These are phyloP conservation scores for Clivina fossor DNA, from an alignment of 2,888 invertebrate species.

Conservation along the genomic window DNA sequence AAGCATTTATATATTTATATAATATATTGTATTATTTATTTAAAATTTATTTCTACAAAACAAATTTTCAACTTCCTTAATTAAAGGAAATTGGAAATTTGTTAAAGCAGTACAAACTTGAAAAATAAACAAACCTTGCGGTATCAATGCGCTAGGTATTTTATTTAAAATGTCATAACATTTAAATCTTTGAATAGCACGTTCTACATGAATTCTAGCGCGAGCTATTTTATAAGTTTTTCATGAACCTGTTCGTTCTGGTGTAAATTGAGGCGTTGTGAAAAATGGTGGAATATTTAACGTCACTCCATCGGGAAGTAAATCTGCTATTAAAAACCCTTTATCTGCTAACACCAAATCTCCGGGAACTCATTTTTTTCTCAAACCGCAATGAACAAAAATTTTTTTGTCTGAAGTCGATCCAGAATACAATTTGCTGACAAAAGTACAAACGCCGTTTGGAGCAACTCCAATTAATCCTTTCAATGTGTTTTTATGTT, in stretches of 20 bases:
- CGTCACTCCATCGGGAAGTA: constrained; percentile 38
- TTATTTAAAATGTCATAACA: constrained; percentile 33
- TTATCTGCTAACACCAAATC: constrained; percentile 42
- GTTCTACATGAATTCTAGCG: constrained; percentile 41
- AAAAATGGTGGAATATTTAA: constrained; percentile 43
- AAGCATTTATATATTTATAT: too few relatives aligned
- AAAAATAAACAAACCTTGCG: too few relatives aligned
- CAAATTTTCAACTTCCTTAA: too few relatives aligned
- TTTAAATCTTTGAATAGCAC: constrained; percentile 41
- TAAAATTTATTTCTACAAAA: too few relatives aligned
- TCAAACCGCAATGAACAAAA: constrained; percentile 36
- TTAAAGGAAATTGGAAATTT: too few relatives aligned
- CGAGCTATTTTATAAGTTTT: constrained; percentile 39
- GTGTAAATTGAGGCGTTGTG: constrained; percentile 36
- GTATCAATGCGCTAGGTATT: too few relatives aligned
- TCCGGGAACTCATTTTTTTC: constrained; percentile 38
- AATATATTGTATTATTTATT: too few relatives aligned
- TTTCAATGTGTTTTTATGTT: constrained; percentile 42
- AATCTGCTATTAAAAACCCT: constrained; percentile 40
- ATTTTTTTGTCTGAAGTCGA: constrained; percentile 41
- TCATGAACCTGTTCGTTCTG: constrained; percentile 34
- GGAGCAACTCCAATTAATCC: constrained; percentile 42
- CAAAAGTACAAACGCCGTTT: constrained; percentile 42
- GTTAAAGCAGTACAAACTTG: too few relatives aligned
- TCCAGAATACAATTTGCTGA: constrained; percentile 41